Base-by-base conservation (phyloP, 2,797 vertebrate species). In the Pangasius sanitwongsei region DNA sequence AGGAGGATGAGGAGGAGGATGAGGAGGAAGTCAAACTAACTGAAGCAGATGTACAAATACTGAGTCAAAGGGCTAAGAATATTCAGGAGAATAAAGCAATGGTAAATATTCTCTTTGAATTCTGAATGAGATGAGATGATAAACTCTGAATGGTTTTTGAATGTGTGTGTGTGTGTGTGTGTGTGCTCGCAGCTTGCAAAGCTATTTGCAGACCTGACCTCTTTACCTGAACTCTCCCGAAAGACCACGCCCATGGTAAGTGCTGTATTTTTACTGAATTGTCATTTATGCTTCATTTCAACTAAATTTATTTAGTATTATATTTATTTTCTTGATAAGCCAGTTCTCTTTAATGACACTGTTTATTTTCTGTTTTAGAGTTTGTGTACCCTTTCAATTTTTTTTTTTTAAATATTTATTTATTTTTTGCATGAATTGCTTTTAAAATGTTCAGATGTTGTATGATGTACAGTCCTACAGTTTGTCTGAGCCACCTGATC, bases 61-160 rank as follows among this genome's bases (percentile, higher is more conserved):
- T 99, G 57, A 96, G 93, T 87, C 98, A 97, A 91, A 95, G 98
- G 92, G 95, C 97, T 91, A 96, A 97, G 93, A 99, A 99, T 95
- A 99, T 99, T 91, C 96, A 97, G 93, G 98, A 99, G 95, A 99
- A 99, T 94, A 99, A 99, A 94, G 98, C 97, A 88, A 97, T 99
- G 98, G 98, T 99, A 95, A 41, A 57, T 11, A 86, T 65, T 13
- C 2, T 6, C 78, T 55, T n/a, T 81, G n/a, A 37, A 9, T 57
- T 70, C 20, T 48, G 55, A 50, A 77, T 41, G 12, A 50, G 13
- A 63, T 70, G 6, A n/a, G 1, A 12, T 31, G 12, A 4, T 15
- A 6, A 41, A 41, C 34, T 82, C 16, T 75, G 12, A 44, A 37
- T 28, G 23, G 70, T 82, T 55, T 92, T 23, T 80, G 0, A 13